Evolutionary conservation across 2,797 vertebrate species (phyloP).

Genomic region (Ataeniobius toweri): DNA sequence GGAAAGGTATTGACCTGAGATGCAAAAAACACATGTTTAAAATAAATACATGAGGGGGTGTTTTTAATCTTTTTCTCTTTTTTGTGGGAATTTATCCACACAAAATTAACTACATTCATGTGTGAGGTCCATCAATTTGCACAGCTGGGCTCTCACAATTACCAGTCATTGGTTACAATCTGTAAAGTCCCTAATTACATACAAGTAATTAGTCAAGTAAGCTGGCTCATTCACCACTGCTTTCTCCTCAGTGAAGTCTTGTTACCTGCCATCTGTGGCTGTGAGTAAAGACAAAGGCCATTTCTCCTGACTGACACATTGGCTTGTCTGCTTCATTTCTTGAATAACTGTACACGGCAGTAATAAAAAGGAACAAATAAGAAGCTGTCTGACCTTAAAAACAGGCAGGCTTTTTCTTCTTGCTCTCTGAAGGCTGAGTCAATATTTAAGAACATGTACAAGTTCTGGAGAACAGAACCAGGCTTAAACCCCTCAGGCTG

Average conservation of each 20-base stretch:
- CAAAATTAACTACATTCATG: constrained; percentile 3
- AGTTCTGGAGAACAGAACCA: constrained; percentile 14
- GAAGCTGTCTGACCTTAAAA: constrained; percentile 38
- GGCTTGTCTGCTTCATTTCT: constrained; percentile 17
- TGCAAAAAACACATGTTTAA: not conserved
- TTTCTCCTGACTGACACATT: constrained; percentile 4
- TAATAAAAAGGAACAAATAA: constrained; percentile 13
- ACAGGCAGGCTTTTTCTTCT: constrained; percentile 9
- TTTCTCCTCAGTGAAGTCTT: constrained; percentile 50
- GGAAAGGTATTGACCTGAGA: not conserved
- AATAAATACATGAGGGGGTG: not conserved
- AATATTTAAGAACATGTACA: constrained; percentile 40
- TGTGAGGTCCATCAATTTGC: constrained; percentile 29
- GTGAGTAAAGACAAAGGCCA: constrained; percentile 19
- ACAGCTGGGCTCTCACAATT: constrained; percentile 56
- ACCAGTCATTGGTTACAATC: constrained; percentile 59
- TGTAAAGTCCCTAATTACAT: constrained; percentile 61
- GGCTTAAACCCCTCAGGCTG: constrained; percentile 15
- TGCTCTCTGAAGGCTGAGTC: constrained; percentile 26
- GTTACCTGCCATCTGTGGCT: constrained; percentile 34
- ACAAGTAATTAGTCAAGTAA: constrained; percentile 60
- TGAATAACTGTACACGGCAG: constrained; percentile 14
- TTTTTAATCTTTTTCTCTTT: not conserved
- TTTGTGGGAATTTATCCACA: not conserved
- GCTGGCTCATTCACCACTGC: constrained; percentile 51